Evolutionary conservation across 1,140 invertebrate genomes (phyloP).

Genomic region (Bactericera cockerelli): DNA sequence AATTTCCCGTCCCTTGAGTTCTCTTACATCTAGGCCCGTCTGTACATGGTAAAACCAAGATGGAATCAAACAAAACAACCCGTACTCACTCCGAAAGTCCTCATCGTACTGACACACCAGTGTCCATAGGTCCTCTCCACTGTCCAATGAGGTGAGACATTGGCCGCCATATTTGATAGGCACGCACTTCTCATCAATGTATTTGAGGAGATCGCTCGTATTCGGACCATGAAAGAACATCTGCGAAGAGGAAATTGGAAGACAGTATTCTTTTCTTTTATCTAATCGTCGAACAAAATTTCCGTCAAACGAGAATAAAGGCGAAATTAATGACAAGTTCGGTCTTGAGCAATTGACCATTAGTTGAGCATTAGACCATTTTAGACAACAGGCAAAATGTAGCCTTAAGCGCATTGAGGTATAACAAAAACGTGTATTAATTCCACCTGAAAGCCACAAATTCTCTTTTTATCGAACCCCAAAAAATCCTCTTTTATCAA

Average conservation of each 20-base stretch:
- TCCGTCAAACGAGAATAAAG: background rate
- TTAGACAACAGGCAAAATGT: no score
- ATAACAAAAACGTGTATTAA: no score
- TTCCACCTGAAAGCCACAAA: no score
- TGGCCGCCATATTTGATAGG: slow-evolving; percentile 53
- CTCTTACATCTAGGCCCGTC: no score
- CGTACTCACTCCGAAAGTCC: background rate
- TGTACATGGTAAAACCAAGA: no score
- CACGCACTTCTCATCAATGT: slow-evolving; percentile 44
- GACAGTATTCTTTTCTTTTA: background rate
- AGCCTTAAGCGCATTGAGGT: no score
- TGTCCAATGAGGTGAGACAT: slow-evolving; percentile 32
- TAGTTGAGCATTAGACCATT: no score
- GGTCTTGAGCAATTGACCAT: no score
- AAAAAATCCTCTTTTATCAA: no score
- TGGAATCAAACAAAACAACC: no score
- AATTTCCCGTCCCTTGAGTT: no score
- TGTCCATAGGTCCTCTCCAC: slow-evolving; percentile 33
- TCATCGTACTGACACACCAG: slow-evolving; percentile 36
- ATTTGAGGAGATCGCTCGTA: slow-evolving; percentile 39
- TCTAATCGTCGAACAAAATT: background rate
- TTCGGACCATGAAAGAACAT: slow-evolving; percentile 60
- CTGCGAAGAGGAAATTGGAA: slow-evolving; percentile 29
- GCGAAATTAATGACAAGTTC: background rate
- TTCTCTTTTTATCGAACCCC: no score